phyloP scores from a whole-genome alignment of 2,797 vertebrate genomes.

The Peromyscus eremicus region DNA sequence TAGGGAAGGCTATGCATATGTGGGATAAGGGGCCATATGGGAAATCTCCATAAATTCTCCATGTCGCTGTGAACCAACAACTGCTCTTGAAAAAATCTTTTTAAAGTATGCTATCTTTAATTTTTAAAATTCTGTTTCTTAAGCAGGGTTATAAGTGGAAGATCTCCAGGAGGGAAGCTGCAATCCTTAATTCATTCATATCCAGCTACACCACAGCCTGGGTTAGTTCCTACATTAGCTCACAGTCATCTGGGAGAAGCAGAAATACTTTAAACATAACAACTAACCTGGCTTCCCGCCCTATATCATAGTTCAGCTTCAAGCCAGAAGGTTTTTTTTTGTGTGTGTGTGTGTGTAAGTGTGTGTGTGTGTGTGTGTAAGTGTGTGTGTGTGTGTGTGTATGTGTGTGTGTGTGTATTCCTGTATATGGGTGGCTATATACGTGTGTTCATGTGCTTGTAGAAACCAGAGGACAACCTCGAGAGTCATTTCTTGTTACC shows the following conservation, averaged over 20 bases:
- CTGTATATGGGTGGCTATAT: background rate
- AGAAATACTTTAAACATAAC: constrained; percentile 62
- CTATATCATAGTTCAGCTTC: background rate
- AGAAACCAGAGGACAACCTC: background rate
- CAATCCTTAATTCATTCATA: constrained; percentile 66
- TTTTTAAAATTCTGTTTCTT: constrained; percentile 34
- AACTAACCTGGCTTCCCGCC: constrained; percentile 32
- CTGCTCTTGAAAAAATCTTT: background rate
- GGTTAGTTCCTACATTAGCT: constrained; percentile 51
- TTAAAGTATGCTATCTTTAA: constrained; percentile 26
- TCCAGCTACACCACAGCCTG: background rate
- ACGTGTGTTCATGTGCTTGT: background rate
- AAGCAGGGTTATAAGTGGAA: constrained; percentile 52
- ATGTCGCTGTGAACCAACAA: background rate
- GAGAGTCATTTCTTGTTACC: background rate
- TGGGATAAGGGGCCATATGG: background rate
- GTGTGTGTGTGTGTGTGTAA: background rate
- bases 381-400: background rate
- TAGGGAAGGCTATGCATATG: no score
- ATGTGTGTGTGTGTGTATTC: background rate
- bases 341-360: background rate
- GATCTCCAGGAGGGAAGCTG: background rate
- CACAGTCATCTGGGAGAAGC: constrained; percentile 46
- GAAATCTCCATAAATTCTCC: background rate
- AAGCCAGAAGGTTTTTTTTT: constrained; percentile 3